Base-by-base conservation (phyloP, 2,888 invertebrate genomes). In the Aphelenchoides bicaudatus region DNA sequence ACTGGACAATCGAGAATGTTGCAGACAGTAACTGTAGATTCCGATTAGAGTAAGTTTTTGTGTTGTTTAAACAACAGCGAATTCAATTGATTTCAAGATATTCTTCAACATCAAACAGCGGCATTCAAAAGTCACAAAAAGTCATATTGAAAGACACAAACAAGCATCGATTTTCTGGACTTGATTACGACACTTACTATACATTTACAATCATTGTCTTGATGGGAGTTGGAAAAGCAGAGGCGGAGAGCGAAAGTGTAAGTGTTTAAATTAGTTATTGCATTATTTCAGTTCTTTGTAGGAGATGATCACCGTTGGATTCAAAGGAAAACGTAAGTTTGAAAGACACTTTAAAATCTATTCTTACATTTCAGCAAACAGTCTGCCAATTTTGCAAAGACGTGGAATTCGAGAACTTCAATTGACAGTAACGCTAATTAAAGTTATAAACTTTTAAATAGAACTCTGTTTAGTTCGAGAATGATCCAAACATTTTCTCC, bases 201-300 rank as follows among this genome's bases (percentile, higher is more conserved):
- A 76, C 76, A 19, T 76, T 76, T 59, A 76, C 76, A 1, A 74
- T 74, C 56, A 73, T 66, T 3, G 76, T 76, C 4, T 70, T 75
- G 30, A 74, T 74, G 74, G 74, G 74, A 34, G 25, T 59, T 1
- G 74, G 74, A 1, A 60, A 67, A 37, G 65, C 68, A 13, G 71
- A 72, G 16, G 73, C 72, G 10, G 74, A 74, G 56, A 70, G 70
- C 31, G 75, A 76, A n/a, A n/a, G n/a, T n/a, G n/a, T n/a, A n/a
- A n/a, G n/a, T n/a, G n/a, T n/a, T n/a, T n/a, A n/a, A n/a, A n/a
- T n/a, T n/a, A n/a, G n/a, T n/a, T n/a, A n/a, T n/a, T n/a, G n/a
- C n/a, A n/a, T n/a, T n/a, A n/a, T n/a, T n/a, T n/a, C n/a, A n/a
- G n/a, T n/a, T n/a, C n/a, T n/a, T n/a, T n/a, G 56, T 69, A 70